These are phyloP conservation scores for Promerops cafer DNA, from an alignment of 2,113 vertebrate species.

Conservation along the genomic window DNA sequence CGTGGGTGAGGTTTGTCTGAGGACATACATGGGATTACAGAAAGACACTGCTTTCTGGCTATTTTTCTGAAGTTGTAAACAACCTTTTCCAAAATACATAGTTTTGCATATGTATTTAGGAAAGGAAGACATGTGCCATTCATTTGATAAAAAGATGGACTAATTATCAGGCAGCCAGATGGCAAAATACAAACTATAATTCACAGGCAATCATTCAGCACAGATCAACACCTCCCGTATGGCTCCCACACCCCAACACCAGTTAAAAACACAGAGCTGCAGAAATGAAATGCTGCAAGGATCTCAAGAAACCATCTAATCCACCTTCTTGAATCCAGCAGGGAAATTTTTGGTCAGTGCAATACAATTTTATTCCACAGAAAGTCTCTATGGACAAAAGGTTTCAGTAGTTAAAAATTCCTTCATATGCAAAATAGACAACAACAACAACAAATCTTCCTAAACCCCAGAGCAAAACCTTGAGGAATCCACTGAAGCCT, in stretches of 20 bases:
- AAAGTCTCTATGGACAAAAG: neutral
- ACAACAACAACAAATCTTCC: neutral
- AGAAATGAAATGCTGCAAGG: neutral
- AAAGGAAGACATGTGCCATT: conserved; percentile 1
- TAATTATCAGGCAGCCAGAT: conserved; percentile 52
- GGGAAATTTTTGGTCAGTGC: neutral
- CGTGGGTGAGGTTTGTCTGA: neutral
- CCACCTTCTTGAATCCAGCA: neutral
- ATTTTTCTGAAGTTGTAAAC: neutral
- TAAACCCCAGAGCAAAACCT: neutral
- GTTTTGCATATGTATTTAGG: neutral
- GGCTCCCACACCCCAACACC: conserved; percentile 16
- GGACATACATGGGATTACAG: neutral
- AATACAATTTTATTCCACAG: neutral
- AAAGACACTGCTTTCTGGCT: neutral
- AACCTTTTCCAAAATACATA: neutral
- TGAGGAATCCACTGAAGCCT: neutral
- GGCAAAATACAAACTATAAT: conserved; percentile 44
- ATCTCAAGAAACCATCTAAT: neutral
- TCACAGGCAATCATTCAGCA: conserved; percentile 32
- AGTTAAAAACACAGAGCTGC: neutral
- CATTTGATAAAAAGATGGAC: conserved; percentile 17
- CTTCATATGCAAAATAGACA: neutral
- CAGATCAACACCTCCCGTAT: conserved; percentile 28
- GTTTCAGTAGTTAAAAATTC: neutral